Conservation (phyloP, 64 coral and sea anemone species). For the Porites australiensis region DNA sequence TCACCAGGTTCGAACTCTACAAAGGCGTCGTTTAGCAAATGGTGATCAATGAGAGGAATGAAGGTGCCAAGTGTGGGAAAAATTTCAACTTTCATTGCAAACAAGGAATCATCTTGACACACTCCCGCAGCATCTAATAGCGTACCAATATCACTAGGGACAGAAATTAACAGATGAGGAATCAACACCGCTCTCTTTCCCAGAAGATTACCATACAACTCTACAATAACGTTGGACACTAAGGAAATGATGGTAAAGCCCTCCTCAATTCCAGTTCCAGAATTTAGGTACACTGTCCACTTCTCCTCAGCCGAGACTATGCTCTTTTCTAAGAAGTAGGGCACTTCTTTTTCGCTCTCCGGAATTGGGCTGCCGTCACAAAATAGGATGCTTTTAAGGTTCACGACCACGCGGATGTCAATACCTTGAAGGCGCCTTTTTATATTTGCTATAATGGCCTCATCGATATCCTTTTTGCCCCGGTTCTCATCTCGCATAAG, state of each 20-base stretch:
- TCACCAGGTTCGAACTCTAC: slow-evolving; percentile 74
- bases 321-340: slow-evolving; percentile 58
- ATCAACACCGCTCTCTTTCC: slow-evolving; percentile 40
- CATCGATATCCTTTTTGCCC: neutral
- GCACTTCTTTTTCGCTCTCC: slow-evolving; percentile 30
- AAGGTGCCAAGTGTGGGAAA: slow-evolving; percentile 66
- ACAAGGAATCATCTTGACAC: slow-evolving; percentile 46
- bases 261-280: neutral
- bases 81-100: neutral
- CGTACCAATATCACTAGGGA: slow-evolving; percentile 14
- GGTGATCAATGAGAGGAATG: slow-evolving; percentile 68
- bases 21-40: slow-evolving; percentile 69
- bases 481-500: slow-evolving; percentile 71
- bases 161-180: slow-evolving; percentile 20
- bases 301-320: neutral
- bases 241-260: neutral
- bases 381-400: slow-evolving; percentile 54
- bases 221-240: slow-evolving; percentile 56
- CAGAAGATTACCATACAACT: slow-evolving; percentile 41
- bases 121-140: slow-evolving; percentile 48
- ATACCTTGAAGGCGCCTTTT: neutral
- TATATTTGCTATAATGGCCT: neutral
- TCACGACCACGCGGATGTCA: neutral
- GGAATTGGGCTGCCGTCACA: slow-evolving; percentile 43
- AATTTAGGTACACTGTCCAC: slow-evolving; percentile 61